Evolutionary conservation across 2,113 vertebrate genomes (phyloP).

Genomic region (Pygoscelis adeliae): DNA sequence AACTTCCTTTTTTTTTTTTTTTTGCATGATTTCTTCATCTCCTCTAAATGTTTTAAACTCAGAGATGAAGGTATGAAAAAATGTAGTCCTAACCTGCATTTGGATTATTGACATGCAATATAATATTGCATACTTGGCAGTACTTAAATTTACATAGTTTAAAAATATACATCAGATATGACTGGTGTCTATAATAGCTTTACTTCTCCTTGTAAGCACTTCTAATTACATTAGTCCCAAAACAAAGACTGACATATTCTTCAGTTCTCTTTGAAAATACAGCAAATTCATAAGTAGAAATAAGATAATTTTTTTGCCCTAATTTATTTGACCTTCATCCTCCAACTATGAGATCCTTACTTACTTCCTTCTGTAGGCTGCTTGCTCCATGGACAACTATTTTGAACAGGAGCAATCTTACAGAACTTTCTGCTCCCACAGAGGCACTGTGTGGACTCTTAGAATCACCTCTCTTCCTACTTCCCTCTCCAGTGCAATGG

Average conservation of each 20-base stretch:
- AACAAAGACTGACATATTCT: neutral
- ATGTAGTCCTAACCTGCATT: neutral
- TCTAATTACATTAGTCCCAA: neutral
- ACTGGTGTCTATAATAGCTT: neutral
- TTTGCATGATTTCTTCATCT: neutral
- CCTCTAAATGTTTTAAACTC: neutral
- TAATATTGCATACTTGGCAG: neutral
- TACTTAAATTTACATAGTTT: neutral
- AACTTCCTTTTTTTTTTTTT: no score
- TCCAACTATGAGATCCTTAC: neutral
- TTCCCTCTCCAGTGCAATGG: neutral
- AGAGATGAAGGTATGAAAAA: neutral
- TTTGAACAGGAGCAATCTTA: neutral
- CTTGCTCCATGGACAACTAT: neutral
- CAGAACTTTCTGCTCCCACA: neutral
- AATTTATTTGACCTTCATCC: neutral
- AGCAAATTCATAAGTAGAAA: neutral
- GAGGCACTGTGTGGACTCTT: neutral
- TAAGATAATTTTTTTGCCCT: neutral
- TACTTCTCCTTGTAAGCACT: neutral
- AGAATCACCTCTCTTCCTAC: neutral
- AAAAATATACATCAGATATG: neutral
- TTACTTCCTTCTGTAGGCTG: neutral
- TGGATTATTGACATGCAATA: neutral
- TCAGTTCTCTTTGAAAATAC: neutral